Percentiles rank a stretch among this genome's conserved stretches.
Evolutionary conservation across 1,140 invertebrate genomes (phyloP).

Genomic region (Diorhabda sublineata): DNA sequence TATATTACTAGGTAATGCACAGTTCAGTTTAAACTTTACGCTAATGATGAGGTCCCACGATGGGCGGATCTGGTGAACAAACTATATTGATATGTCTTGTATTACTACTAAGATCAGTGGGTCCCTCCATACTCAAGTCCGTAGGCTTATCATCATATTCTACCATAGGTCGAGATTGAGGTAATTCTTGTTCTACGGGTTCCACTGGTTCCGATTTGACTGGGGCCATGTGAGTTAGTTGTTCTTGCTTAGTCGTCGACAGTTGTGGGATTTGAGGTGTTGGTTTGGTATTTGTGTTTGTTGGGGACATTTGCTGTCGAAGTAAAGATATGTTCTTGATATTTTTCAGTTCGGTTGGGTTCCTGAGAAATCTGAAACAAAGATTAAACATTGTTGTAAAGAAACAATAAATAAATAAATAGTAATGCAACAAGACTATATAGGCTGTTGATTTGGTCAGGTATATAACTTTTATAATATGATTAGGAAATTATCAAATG

Average conservation of each 20-base stretch:
- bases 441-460: too few species aligned
- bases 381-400: slow-evolving; percentile 23
- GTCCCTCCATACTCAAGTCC: slow-evolving; percentile 50
- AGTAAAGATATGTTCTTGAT: slow-evolving; percentile 88
- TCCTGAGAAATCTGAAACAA: slow-evolving; percentile 72
- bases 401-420: too few species aligned
- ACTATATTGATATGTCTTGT: slow-evolving; percentile 42
- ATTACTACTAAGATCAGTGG: slow-evolving; percentile 41
- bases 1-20: slow-evolving; percentile 33
- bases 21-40: slow-evolving; percentile 20
- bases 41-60: slow-evolving; percentile 32
- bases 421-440: too few species aligned
- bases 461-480: too few species aligned
- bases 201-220: slow-evolving; percentile 44
- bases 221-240: slow-evolving; percentile 28
- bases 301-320: slow-evolving; percentile 78
- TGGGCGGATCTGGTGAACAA: slow-evolving; percentile 44
- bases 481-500: too few species aligned
- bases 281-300: slow-evolving; percentile 47
- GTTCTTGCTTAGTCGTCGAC: slow-evolving; percentile 10
- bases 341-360: slow-evolving; percentile 85
- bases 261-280: background rate
- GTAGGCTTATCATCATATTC: slow-evolving; percentile 52
- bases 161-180: slow-evolving; percentile 3
- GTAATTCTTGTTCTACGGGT: slow-evolving; percentile 16